Base-by-base conservation (phyloP, 2,888 invertebrate genomes). In the Tetranychus truncatus region DNA sequence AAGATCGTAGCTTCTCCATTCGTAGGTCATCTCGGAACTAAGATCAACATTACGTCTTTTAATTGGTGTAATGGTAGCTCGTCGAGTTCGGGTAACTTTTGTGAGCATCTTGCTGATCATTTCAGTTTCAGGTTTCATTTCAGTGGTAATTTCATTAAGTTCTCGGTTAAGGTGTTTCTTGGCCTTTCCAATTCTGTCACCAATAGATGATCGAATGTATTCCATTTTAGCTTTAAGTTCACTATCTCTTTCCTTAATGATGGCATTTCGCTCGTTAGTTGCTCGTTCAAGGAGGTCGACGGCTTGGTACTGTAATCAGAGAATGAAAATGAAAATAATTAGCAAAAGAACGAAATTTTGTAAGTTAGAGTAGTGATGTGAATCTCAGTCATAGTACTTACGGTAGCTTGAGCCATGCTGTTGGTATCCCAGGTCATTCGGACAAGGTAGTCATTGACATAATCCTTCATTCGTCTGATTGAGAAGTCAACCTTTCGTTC, bases 391-490 rank as follows among this genome's bases (percentile, higher is more conserved):
- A 20, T 20, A 11, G 11, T 20, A 69, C 69, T 69, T 69, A 69
- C 69, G 11, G 34, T 20, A 21, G 69, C 34, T 11, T 69, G 21
- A 69, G 69, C 34, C 21, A 69, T 24, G 3, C n/a, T 24, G 20
- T 69, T 20, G 34, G 69, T 20, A 21, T 69, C 34, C 69, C 69
- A 69, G 20, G 5, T 69, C n/a, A 69, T 18, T 24, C 6, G 11
- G 2, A 69, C 11, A 11, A 11, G n/a, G 11, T 24, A 69, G 34
- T 69, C 69, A 9, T 21, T 20, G 11, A 21, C 69, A 24, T 20
- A 69, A 11, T 69, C 69, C 20, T 20, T 24, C 69, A 69, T 69
- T 69, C 69, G 69, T 11, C 7, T 24, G 69, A 69, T 69, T 20
- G 9, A 20, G 69, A 69, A 69, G 11, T 18, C 11, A 21, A 21